Percentiles rank a stretch among this genome's conserved stretches.
Evolutionary conservation across 2,113 vertebrate species (phyloP).

Genomic region (Axis porcinus): DNA sequence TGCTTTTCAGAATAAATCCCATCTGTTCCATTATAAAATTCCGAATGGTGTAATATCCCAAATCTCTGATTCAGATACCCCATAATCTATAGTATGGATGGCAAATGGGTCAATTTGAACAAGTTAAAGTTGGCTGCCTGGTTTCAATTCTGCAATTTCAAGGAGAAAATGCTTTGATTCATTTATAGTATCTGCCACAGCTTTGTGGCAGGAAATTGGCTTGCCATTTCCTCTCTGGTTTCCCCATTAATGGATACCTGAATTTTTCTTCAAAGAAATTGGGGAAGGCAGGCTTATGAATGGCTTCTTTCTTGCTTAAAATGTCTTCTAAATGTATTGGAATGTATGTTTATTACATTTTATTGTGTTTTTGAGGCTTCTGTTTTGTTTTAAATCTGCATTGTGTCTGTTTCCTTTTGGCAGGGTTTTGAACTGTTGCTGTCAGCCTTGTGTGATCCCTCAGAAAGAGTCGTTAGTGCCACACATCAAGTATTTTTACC

Average conservation of each 20-base stretch:
- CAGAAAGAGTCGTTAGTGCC: slow-evolving; percentile 94
- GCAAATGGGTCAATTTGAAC: not conserved
- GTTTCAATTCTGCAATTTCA: not conserved
- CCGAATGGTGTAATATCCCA: not conserved
- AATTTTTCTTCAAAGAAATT: slow-evolving; percentile 21
- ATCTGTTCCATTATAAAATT: not conserved
- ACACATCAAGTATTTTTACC: slow-evolving; percentile 99
- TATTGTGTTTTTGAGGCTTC: not conserved
- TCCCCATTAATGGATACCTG: not conserved
- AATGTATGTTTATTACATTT: not conserved
- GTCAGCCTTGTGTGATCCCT: slow-evolving; percentile 93
- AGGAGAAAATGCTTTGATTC: not conserved
- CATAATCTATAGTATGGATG: not conserved
- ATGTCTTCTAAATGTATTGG: not conserved
- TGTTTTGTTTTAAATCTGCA: not conserved
- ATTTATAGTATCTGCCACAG: not conserved
- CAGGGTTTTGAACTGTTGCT: slow-evolving; percentile 97
- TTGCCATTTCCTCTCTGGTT: not conserved
- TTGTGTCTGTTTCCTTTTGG: slow-evolving; percentile 7
- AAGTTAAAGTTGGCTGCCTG: not conserved
- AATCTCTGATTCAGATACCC: not conserved
- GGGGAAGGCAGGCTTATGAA: not conserved
- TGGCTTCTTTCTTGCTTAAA: not conserved
- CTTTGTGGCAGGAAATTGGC: not conserved
- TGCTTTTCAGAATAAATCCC: slow-evolving; percentile 5